Base-by-base conservation (phyloP, 53 echinoderm and acorn worm species). In the Patiria pectinifera region DNA sequence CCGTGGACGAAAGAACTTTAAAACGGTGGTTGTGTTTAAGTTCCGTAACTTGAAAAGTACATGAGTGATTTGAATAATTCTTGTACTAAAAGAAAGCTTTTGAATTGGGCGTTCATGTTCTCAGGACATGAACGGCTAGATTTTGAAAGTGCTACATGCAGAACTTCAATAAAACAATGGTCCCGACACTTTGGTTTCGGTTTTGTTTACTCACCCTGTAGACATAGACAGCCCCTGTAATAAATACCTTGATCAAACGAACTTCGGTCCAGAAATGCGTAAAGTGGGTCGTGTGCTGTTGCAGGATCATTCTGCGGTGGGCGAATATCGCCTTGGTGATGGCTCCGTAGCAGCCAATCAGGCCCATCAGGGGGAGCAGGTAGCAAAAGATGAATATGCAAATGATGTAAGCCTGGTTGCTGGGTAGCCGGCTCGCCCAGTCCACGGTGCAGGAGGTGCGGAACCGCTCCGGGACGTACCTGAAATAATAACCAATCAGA, bases 391-490 rank as follows among this genome's bases (percentile, higher is more conserved):
- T 46, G 13, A 90, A 83, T 24, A 86, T 62, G 82, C 89, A 84
- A 48, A 85, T 60, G 76, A 95, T 69, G 53, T 93, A 96, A 11
- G 83, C 61, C 43, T 89, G 75, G 47, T 92, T 87, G 22, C 13
- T 21, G 45, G 85, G 58, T 14, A 48, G 43, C 62, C 49, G 59
- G 44, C 89, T 91, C 45, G 60, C 82, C 92, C 95, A 96, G 22
- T 92, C 92, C 4, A 96, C 60, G 7, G 96, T 95, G 43, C 96
- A 96, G 19, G 96, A 92, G 21, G 90, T 69, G 16, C 63, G 71
- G 69, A 93, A 96, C 4, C 89, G 95, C 86, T 96, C 96, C 21
- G 89, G 85, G 9, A 77, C 76, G 83, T 96, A 96, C 4, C 96
- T 96, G 53, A 18, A 35, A 35, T 35, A 62, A 91, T 12, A 10